Conservation (phyloP, 2,888 invertebrate genomes). For the Amphipyra berbera region DNA sequence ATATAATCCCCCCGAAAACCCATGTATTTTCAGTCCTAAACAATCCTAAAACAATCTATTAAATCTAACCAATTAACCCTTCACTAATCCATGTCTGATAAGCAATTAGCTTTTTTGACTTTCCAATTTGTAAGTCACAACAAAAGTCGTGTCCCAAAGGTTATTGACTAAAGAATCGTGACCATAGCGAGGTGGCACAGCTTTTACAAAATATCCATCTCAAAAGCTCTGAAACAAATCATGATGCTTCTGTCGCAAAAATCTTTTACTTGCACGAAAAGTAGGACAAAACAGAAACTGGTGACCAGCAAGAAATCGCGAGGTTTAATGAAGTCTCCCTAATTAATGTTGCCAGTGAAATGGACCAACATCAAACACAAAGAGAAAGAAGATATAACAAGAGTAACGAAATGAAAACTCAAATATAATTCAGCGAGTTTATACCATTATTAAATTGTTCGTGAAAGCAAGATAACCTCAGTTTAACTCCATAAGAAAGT, state of each 20-base stretch:
- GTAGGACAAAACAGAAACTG: conserved; percentile 51
- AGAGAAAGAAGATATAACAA: conserved; percentile 59
- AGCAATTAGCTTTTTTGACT: conserved; percentile 37
- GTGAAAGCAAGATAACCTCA: conserved; percentile 84
- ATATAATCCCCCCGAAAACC: background rate
- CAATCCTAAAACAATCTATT: conserved; percentile 35
- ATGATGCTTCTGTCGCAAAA: conserved; percentile 40
- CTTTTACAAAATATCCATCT: conserved; percentile 34
- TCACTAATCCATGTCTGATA: conserved; percentile 43
- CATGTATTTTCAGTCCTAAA: conserved; percentile 7
- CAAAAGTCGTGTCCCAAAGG: conserved; percentile 20
- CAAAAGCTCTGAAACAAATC: conserved; percentile 41
- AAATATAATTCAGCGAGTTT: conserved; percentile 80
- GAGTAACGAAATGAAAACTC: conserved; percentile 73
- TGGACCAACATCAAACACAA: conserved; percentile 57
- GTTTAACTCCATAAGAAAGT: conserved; percentile 66
- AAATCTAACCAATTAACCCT: conserved; percentile 33
- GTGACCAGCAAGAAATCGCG: conserved; percentile 51
- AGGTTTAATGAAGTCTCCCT: conserved; percentile 61
- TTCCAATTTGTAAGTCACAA: conserved; percentile 32
- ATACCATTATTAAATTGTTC: conserved; percentile 87
- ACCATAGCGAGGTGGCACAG: conserved; percentile 24
- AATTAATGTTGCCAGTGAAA: conserved; percentile 61
- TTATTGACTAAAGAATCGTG: conserved; percentile 32
- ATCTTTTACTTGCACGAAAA: conserved; percentile 45